Percentiles rank a stretch among this genome's conserved stretches.
These are phyloP conservation scores for Anguilla japonica DNA, from an alignment of 2,113 vertebrate genomes.

Conservation along the genomic window DNA sequence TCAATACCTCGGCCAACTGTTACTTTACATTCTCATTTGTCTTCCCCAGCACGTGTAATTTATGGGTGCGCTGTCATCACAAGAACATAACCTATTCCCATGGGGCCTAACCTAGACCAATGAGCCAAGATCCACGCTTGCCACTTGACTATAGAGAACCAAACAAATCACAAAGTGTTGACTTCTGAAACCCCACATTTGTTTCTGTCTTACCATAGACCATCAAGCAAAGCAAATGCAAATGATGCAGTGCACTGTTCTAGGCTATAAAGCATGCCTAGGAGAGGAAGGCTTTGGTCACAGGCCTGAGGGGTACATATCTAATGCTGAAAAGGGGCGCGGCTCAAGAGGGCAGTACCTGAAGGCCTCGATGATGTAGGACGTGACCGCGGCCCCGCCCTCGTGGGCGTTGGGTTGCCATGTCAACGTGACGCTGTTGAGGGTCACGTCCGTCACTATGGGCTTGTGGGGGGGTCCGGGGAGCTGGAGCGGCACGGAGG, in stretches of 20 bases:
- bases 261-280: too few relatives aligned
- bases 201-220: too few relatives aligned
- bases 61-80: background rate
- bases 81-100: background rate
- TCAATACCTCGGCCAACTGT: background rate
- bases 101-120: background rate
- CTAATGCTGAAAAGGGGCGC: background rate
- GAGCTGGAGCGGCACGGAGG: slow-evolving; percentile 70
- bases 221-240: too few relatives aligned
- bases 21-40: background rate
- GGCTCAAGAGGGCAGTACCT: slow-evolving; percentile 70
- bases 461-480: slow-evolving; percentile 88
- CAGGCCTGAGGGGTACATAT: too few relatives aligned
- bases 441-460: slow-evolving; percentile 82
- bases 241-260: too few relatives aligned
- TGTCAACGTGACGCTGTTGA: slow-evolving; percentile 85
- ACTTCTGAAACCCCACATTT: too few relatives aligned
- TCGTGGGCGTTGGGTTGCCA: slow-evolving; percentile 82
- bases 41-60: background rate
- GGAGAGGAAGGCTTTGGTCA: too few relatives aligned
- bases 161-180: too few relatives aligned
- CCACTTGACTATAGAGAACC: too few relatives aligned
- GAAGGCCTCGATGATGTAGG: slow-evolving; percentile 94
- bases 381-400: slow-evolving; percentile 69
- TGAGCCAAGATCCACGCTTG: background rate